phyloP scores from a whole-genome alignment of 2,113 vertebrate species.

The Aegypius monachus region DNA sequence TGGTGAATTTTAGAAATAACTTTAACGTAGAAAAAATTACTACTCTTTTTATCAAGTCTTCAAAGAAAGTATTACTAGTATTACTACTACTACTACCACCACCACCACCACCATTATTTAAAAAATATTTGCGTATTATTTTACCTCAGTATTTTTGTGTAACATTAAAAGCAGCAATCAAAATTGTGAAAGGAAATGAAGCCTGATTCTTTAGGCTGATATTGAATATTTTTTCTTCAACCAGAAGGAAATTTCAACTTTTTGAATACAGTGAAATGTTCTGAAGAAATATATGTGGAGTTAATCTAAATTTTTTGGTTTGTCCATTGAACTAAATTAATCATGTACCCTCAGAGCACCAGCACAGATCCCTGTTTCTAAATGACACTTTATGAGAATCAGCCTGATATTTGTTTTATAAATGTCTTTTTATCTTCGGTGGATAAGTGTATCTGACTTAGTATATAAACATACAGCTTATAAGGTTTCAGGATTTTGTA shows the following conservation, averaged over 20 bases:
- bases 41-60: not conserved
- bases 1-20: not conserved
- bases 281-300: not conserved
- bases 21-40: not conserved
- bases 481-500: slow-evolving; percentile 36
- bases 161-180: not conserved
- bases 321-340: not conserved
- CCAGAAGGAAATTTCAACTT: not conserved
- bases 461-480: not conserved
- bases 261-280: not conserved
- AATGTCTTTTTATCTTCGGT: not conserved
- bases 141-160: not conserved
- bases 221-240: not conserved
- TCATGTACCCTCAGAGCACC: not conserved
- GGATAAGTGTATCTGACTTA: not conserved
- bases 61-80: not conserved
- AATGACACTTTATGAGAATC: not conserved
- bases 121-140: too few species aligned
- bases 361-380: not conserved
- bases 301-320: not conserved
- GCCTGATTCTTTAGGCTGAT: not conserved
- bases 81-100: too few species aligned
- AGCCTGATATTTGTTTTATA: not conserved
- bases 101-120: too few species aligned
- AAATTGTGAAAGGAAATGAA: not conserved